Conservation (phyloP, 2,888 invertebrate species). For the Andricus curvator region DNA sequence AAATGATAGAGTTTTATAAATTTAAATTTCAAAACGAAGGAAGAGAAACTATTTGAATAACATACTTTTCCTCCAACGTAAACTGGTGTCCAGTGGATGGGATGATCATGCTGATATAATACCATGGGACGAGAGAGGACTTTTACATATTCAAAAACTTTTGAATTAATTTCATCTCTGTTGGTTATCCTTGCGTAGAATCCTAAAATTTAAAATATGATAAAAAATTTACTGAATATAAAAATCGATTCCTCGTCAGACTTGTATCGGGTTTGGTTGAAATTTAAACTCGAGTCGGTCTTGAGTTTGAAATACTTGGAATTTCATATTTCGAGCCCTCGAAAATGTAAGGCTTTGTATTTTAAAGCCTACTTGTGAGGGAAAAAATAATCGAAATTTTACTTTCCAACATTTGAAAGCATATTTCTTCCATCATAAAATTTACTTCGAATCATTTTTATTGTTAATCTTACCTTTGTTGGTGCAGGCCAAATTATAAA, state of each 20-base stretch:
- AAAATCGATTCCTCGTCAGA: too few species aligned
- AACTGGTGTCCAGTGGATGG: constrained; percentile 97
- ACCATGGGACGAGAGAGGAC: constrained; percentile 98
- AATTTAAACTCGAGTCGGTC: not conserved
- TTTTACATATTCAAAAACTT: constrained; percentile 96
- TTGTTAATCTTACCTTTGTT: constrained; percentile 89
- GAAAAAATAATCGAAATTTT: too few species aligned
- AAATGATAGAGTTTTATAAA: constrained; percentile 1
- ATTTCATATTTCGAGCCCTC: too few species aligned
- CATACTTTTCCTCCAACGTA: constrained; percentile 90
- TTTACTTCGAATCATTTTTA: not conserved
- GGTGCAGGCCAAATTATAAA: constrained; percentile 97
- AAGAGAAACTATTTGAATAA: constrained; percentile 17
- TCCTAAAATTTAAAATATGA: constrained; percentile 80
- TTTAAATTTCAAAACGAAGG: constrained; percentile 5
- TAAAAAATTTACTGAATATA: not conserved
- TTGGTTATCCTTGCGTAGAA: constrained; percentile 94
- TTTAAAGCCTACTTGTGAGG: too few species aligned
- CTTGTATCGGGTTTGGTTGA: not conserved
- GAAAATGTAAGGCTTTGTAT: too few species aligned
- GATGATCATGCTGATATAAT: constrained; percentile 94
- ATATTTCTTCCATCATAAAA: too few species aligned
- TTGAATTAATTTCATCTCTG: constrained; percentile 92
- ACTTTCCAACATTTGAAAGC: too few species aligned
- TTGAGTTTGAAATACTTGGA: not conserved